A percentile compares a stretch with the other conserved stretches of the same genome.
Evolutionary conservation across 1,140 invertebrate genomes (phyloP).

Genomic region (Anastrepha obliqua): DNA sequence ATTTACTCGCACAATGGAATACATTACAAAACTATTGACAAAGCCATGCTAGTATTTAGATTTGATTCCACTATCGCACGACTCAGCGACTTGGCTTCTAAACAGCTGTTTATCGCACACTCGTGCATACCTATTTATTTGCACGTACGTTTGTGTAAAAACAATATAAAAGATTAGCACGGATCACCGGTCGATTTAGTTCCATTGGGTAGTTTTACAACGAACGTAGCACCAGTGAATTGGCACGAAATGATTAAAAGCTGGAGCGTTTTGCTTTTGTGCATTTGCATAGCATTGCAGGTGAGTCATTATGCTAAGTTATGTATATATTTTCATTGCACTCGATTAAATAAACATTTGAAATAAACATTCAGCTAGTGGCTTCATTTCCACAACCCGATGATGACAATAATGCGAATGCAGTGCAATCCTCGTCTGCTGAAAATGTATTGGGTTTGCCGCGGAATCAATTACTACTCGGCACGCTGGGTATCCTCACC

Average conservation of each 20-base stretch:
- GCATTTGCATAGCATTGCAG: background rate
- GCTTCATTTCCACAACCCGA: background rate
- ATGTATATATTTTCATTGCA: no score
- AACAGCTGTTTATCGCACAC: background rate
- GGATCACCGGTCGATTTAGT: slow-evolving; percentile 31
- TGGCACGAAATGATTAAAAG: background rate
- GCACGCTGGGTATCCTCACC: background rate
- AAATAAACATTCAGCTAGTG: background rate
- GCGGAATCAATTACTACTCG: background rate
- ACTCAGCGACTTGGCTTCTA: background rate
- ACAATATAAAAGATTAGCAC: slow-evolving; percentile 25
- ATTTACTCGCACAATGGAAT: background rate
- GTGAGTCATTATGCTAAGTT: background rate
- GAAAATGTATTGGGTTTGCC: background rate
- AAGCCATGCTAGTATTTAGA: background rate
- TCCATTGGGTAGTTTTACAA: slow-evolving; percentile 12
- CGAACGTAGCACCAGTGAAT: background rate
- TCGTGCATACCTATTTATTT: background rate
- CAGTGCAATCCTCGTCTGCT: background rate
- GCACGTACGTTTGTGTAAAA: background rate
- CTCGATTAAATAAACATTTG: no score
- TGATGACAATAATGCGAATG: background rate
- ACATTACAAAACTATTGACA: background rate
- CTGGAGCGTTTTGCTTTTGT: background rate
- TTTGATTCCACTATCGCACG: background rate